Evolutionary conservation across 2,888 invertebrate species (phyloP).

Genomic region (Hemicrepidius hirtus): DNA sequence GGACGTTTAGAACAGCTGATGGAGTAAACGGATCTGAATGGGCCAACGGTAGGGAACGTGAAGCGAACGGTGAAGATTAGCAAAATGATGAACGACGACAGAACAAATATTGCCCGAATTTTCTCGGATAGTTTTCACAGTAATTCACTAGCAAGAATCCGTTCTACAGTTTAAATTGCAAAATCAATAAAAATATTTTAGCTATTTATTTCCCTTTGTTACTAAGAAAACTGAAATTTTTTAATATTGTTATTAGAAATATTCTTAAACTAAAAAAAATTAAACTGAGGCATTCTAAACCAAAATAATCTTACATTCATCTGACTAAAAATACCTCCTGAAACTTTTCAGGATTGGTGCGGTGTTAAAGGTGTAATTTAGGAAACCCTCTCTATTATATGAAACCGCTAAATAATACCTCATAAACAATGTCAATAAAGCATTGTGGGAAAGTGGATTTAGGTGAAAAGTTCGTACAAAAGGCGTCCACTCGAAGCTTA

Average conservation of each 20-base stretch:
- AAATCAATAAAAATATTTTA: constrained; percentile 11
- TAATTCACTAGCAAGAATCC: neutral
- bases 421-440: constrained; percentile 11
- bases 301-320: too few species aligned
- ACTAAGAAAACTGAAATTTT: too few species aligned
- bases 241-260: too few species aligned
- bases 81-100: constrained; percentile 31
- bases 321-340: too few species aligned
- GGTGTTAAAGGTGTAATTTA: too few species aligned
- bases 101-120: constrained; percentile 28
- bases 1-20: constrained; percentile 33
- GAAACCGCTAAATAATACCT: neutral
- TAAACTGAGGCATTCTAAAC: too few species aligned
- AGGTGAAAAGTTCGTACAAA: constrained; percentile 14
- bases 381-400: too few species aligned
- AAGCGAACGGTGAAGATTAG: constrained; percentile 34
- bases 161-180: neutral
- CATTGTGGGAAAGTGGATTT: neutral
- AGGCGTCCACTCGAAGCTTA: constrained; percentile 12
- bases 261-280: too few species aligned
- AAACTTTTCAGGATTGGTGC: too few species aligned
- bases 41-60: constrained; percentile 13
- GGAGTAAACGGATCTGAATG: constrained; percentile 29
- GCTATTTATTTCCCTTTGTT: too few species aligned
- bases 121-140: constrained; percentile 2